phyloP scores from a whole-genome alignment of 2,797 vertebrate species.

The Cryptoprocta ferox region DNA sequence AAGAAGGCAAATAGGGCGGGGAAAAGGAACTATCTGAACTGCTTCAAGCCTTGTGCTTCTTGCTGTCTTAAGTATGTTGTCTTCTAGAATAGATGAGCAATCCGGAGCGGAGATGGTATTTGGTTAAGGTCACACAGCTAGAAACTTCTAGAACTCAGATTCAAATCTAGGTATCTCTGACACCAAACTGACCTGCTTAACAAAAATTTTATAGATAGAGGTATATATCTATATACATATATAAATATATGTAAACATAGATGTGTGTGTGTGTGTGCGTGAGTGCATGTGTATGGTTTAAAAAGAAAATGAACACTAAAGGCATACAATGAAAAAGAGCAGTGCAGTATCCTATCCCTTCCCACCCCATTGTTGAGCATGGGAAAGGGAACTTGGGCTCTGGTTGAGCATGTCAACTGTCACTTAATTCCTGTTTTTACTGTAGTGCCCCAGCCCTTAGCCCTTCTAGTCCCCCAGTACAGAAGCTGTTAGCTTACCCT shows the following conservation, averaged over 20 bases:
- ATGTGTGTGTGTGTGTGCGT: too few species aligned
- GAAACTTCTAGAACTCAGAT: neutral
- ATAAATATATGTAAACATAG: neutral
- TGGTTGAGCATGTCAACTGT: neutral
- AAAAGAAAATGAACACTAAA: neutral
- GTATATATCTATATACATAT: neutral
- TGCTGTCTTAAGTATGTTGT: neutral
- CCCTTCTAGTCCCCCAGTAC: neutral
- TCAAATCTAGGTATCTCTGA: neutral
- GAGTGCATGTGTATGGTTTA: neutral
- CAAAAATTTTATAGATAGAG: neutral
- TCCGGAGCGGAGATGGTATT: neutral
- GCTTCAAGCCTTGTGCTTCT: neutral
- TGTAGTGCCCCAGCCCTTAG: rapidly evolving
- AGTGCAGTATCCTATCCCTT: neutral
- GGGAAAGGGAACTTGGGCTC: neutral
- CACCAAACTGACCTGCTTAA: neutral
- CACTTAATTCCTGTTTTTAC: neutral
- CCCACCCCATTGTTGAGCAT: neutral
- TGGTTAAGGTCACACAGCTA: slow-evolving; percentile 12
- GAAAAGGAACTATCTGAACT: neutral
- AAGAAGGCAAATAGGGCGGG: neutral
- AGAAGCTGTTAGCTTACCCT: neutral
- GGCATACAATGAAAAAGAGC: neutral
- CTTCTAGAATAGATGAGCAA: neutral